Percentiles rank a stretch among this genome's conserved stretches.
phyloP scores from a whole-genome alignment of 1,140 invertebrate genomes.

The Brachionus paranguensis region DNA sequence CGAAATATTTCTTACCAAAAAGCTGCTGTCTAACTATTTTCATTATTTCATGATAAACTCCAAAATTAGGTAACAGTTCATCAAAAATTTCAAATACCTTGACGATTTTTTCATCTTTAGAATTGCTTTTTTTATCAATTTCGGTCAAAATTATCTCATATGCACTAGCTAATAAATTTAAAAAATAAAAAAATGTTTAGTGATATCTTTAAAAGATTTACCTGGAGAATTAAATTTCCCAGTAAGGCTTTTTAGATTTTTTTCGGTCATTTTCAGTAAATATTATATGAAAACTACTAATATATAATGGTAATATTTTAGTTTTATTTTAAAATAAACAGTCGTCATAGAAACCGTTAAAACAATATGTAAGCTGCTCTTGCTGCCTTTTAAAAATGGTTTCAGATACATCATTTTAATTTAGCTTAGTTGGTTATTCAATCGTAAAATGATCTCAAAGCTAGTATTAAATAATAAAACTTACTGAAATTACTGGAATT shows the following conservation, averaged over 20 bases:
- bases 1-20: background rate
- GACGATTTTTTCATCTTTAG: slow-evolving; percentile 26
- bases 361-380: background rate
- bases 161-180: background rate
- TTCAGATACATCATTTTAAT: too few species aligned
- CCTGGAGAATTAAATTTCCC: slow-evolving; percentile 11
- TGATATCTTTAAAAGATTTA: background rate
- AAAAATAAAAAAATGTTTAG: background rate
- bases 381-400: background rate
- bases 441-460: too few species aligned
- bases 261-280: slow-evolving; percentile 19
- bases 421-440: too few species aligned
- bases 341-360: background rate
- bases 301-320: background rate
- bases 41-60: slow-evolving; percentile 32
- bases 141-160: slow-evolving; percentile 26
- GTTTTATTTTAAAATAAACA: background rate
- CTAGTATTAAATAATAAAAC: too few species aligned
- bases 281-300: background rate
- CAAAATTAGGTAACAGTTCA: slow-evolving; percentile 23
- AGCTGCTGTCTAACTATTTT: slow-evolving; percentile 26
- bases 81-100: slow-evolving; percentile 29
- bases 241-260: background rate
- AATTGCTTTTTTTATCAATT: slow-evolving; percentile 5
- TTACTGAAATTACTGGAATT: too few species aligned